Evolutionary conservation across 1,140 invertebrate genomes (phyloP).

Genomic region (Drosophila rhopaloa): DNA sequence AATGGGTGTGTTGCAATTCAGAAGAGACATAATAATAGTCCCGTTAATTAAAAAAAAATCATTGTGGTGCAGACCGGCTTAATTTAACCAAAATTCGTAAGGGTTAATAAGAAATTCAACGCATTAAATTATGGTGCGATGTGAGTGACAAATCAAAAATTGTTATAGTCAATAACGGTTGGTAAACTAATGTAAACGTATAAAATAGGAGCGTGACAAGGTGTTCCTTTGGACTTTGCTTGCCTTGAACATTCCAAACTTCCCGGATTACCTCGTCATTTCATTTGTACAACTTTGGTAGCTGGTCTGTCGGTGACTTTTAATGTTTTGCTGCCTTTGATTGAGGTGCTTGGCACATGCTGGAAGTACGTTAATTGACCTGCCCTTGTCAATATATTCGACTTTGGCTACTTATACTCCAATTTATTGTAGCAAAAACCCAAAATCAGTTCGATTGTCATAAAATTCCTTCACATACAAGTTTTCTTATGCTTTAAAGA

Average conservation of each 20-base stretch:
- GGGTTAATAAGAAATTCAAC: conserved; percentile 17
- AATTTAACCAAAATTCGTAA: conserved; percentile 20
- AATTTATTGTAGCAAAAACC: conserved; percentile 52
- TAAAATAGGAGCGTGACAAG: not conserved
- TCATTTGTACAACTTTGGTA: conserved; percentile 5
- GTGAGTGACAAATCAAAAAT: conserved; percentile 42
- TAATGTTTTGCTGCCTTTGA: conserved; percentile 9
- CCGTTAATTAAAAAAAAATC: conserved; percentile 57
- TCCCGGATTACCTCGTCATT: conserved; percentile 3
- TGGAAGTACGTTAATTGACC: conserved; percentile 32
- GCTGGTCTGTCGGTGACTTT: conserved; percentile 4
- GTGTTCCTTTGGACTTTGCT: not conserved
- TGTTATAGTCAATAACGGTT: not conserved
- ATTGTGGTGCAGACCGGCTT: conserved; percentile 18
- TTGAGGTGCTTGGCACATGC: conserved; percentile 24
- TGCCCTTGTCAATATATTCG: conserved; percentile 50
- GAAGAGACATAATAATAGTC: conserved; percentile 45
- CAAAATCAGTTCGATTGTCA: conserved; percentile 32
- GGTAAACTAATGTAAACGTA: not conserved
- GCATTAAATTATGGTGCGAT: not conserved
- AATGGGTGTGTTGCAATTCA: conserved; percentile 59
- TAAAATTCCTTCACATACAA: conserved; percentile 26
- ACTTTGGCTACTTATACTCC: conserved; percentile 49
- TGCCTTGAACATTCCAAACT: conserved; percentile 1
- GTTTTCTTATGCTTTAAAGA: not conserved